A percentile compares a stretch with the other conserved stretches of the same genome.
Evolutionary conservation across 2,797 vertebrate genomes (phyloP).

Genomic region (Emydoidea blandingii): DNA sequence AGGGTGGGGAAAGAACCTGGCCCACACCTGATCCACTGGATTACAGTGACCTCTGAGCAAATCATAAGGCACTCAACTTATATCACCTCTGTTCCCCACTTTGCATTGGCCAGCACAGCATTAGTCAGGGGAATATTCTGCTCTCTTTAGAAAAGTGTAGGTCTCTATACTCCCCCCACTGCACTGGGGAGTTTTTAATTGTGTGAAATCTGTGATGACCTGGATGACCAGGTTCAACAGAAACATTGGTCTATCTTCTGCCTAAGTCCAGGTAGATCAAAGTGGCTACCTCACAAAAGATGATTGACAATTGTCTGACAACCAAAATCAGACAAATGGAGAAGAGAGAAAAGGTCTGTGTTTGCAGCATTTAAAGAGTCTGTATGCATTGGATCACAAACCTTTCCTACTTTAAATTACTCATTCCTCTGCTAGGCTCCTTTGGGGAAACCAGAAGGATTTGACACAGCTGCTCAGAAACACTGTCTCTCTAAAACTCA

Average conservation of each 20-base stretch:
- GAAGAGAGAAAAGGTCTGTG: not conserved
- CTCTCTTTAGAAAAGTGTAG: not conserved
- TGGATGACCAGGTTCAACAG: not conserved
- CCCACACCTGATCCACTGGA: not conserved
- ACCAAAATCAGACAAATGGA: slow-evolving; percentile 4
- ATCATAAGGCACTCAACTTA: not conserved
- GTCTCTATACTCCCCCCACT: not conserved
- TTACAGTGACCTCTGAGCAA: not conserved
- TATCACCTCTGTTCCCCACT: not conserved
- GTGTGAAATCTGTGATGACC: not conserved
- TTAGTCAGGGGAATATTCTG: not conserved
- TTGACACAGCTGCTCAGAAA: slow-evolving; percentile 33
- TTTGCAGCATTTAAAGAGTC: not conserved
- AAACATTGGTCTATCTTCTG: not conserved
- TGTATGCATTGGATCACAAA: not conserved
- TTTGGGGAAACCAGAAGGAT: slow-evolving; percentile 29
- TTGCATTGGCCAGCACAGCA: not conserved
- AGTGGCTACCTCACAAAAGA: not conserved
- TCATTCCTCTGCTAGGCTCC: slow-evolving; percentile 24
- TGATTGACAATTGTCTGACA: not conserved
- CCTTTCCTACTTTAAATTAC: not conserved
- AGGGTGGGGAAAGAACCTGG: not conserved
- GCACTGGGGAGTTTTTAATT: not conserved
- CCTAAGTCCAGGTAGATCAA: not conserved
- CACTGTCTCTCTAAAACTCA: not conserved